These are phyloP conservation scores for Rhinoptilus africanus DNA, from an alignment of 2,113 vertebrate species.

Conservation along the genomic window DNA sequence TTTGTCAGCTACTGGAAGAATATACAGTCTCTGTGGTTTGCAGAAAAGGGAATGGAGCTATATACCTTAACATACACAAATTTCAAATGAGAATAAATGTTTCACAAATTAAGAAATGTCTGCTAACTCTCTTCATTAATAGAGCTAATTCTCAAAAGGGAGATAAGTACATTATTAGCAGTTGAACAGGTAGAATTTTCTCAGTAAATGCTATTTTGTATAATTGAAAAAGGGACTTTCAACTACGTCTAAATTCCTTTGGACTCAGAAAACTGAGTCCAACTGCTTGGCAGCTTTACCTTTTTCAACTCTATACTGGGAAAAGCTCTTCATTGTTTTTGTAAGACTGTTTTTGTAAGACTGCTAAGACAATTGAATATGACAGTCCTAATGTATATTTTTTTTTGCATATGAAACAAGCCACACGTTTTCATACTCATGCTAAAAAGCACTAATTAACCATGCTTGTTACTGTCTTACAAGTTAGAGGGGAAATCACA, in stretches of 20 bases:
- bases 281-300: not conserved
- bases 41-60: not conserved
- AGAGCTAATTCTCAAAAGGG: not conserved
- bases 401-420: constrained; percentile 48
- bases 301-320: not conserved
- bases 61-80: not conserved
- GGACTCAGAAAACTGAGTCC: not conserved
- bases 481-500: not conserved
- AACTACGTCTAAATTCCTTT: not conserved
- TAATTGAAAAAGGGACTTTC: not conserved
- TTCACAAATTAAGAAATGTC: not conserved
- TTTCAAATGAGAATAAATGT: not conserved
- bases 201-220: not conserved
- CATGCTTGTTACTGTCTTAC: not conserved
- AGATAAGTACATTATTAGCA: not conserved
- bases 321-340: not conserved
- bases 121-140: not conserved
- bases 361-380: not conserved
- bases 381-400: not conserved
- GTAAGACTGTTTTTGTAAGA: constrained; percentile 15
- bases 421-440: not conserved
- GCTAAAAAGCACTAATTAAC: constrained; percentile 43
- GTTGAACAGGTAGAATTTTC: not conserved
- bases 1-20: not conserved
- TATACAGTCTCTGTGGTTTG: not conserved